Evolutionary conservation across 2,888 invertebrate species (phyloP).

Genomic region (Esperia sulphurella): DNA sequence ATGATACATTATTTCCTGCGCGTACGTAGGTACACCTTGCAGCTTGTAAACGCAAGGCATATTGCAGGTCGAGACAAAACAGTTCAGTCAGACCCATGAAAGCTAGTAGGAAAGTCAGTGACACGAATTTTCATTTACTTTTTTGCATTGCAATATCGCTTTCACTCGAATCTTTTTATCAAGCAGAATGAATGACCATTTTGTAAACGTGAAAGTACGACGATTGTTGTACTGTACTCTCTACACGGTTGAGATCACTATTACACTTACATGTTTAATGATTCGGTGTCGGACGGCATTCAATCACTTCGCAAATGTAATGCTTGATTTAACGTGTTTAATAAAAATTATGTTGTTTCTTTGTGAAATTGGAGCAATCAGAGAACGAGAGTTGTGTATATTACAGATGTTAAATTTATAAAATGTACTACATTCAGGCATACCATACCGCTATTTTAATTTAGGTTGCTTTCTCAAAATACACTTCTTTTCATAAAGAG

Average conservation of each 20-base stretch:
- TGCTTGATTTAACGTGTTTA: constrained; percentile 36
- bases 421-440: constrained; percentile 38
- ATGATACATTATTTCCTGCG: background rate
- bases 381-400: constrained; percentile 28
- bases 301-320: constrained; percentile 38
- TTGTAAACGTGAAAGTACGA: constrained; percentile 71
- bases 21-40: background rate
- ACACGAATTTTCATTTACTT: constrained; percentile 74
- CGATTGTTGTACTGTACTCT: constrained; percentile 51
- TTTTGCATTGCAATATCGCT: constrained; percentile 72
- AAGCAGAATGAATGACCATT: constrained; percentile 61
- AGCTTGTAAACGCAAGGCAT: background rate
- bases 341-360: constrained; percentile 25
- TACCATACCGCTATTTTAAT: constrained; percentile 41
- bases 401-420: constrained; percentile 32
- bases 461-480: constrained; percentile 46
- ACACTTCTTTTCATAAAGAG: constrained; percentile 9
- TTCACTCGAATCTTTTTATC: constrained; percentile 69
- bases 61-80: constrained; percentile 54
- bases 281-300: constrained; percentile 37
- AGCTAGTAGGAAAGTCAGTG: constrained; percentile 67
- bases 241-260: constrained; percentile 35
- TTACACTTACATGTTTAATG: constrained; percentile 50
- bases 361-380: constrained; percentile 31
- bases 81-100: constrained; percentile 40